phyloP scores from a whole-genome alignment of 2,888 invertebrate genomes.

The Aethes cnicana region DNA sequence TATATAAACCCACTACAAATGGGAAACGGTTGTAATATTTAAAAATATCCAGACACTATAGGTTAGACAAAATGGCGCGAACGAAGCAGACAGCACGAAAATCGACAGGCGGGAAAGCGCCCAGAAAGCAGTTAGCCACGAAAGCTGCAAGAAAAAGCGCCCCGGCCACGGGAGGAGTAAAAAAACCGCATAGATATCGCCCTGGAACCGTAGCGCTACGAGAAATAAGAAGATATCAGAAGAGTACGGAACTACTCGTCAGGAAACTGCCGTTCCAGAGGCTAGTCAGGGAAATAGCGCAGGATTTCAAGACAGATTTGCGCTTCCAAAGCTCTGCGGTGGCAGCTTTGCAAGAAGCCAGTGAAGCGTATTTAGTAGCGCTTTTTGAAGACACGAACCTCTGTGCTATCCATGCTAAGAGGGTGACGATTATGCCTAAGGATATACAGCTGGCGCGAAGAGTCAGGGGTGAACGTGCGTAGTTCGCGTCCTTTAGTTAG shows the following conservation, averaged over 20 bases:
- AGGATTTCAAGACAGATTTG: slow-evolving; percentile 88
- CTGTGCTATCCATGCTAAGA: slow-evolving; percentile 87
- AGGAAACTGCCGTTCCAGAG: slow-evolving; percentile 88
- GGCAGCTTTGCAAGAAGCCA: slow-evolving; percentile 85
- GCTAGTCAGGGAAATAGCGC: slow-evolving; percentile 87
- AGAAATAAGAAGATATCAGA: slow-evolving; percentile 88
- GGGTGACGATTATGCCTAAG: slow-evolving; percentile 72
- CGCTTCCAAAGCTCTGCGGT: slow-evolving; percentile 88
- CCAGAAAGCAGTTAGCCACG: slow-evolving; percentile 86
- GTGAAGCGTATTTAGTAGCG: slow-evolving; percentile 85
- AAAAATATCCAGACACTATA: slow-evolving; percentile 11
- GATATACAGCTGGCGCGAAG: slow-evolving; percentile 66
- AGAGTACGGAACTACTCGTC: slow-evolving; percentile 87
- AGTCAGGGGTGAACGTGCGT: slow-evolving; percentile 65
- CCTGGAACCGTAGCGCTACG: slow-evolving; percentile 87
- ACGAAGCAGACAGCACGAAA: slow-evolving; percentile 89
- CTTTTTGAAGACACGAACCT: slow-evolving; percentile 90
- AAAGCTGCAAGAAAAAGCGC: slow-evolving; percentile 88
- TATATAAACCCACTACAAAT: slow-evolving; percentile 20
- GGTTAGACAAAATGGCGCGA: slow-evolving; percentile 83
- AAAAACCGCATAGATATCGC: slow-evolving; percentile 87
- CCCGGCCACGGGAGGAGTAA: slow-evolving; percentile 87
- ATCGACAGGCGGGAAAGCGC: slow-evolving; percentile 88
- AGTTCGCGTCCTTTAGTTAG: slow-evolving; percentile 24
- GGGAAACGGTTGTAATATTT: not conserved